Evolutionary conservation across 2,888 invertebrate genomes (phyloP), one percentile per base, ranked within the genome.

Genomic region (Pediacus dermestoides): DNA sequence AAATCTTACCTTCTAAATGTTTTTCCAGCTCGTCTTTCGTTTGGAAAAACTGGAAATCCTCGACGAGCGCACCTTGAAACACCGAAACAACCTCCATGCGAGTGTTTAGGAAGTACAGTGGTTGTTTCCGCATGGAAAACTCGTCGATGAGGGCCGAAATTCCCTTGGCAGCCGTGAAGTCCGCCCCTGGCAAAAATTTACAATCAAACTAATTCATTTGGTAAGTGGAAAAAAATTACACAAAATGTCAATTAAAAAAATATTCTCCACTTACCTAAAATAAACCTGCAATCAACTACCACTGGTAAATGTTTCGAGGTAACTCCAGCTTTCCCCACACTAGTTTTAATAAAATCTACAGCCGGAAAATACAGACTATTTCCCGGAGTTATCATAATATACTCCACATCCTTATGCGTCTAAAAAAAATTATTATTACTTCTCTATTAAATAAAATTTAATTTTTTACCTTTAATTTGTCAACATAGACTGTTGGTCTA

Each of bases 131-230:
- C 2, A 76, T 73, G 1, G 77, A 75, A 32, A 88, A 77, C 44
- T 88, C 86, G 42, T 77, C 78, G 1, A 87, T 82, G 28, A 89
- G 62, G 0, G 85, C 79, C 13, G 86, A 85, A 48, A 89, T 81
- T 27, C 88, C 88, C 70, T 88, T 86, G 0, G 89, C 88, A 10
- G 89, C 88, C 4, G 89, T 90, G 62, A 88, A 90, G 70, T 90
- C 90, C 0, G 88, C 85, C 21, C 85, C 87, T 76, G 64, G 13
- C 4, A 35, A 16, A 32, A 30, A 30, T 12, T 36, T 37, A 30
- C 15, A 16, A 34, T 16, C 6, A 11, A 9, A 16, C 7, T 21
- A n/a, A n/a, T n/a, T n/a, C n/a, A n/a, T n/a, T n/a, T n/a, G n/a
- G n/a, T n/a, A n/a, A n/a, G n/a, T n/a, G n/a, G n/a, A n/a, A n/a